Percentiles rank a stretch among this genome's conserved stretches.
Conservation (phyloP, 2,888 invertebrate genomes). For the Mylabris sibirica region DNA sequence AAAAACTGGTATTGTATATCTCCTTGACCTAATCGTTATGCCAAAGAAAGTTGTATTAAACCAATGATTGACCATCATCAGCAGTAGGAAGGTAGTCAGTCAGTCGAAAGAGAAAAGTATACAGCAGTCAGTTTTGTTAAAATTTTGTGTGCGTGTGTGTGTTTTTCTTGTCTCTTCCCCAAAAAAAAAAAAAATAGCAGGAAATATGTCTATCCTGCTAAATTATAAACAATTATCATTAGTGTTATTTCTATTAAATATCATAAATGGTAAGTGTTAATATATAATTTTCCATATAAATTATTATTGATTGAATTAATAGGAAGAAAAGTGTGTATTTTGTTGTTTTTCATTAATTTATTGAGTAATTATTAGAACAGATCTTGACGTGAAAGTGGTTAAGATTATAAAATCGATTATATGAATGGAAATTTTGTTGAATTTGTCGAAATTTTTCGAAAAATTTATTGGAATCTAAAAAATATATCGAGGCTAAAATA, state of each 20-base stretch:
- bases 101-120: constrained; percentile 45
- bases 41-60: constrained; percentile 45
- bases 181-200: constrained; percentile 22
- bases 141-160: constrained; percentile 28
- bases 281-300: no score
- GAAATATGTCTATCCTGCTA: constrained; percentile 40
- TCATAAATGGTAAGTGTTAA: constrained; percentile 35
- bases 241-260: constrained; percentile 37
- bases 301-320: not conserved
- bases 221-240: constrained; percentile 30
- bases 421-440: not conserved
- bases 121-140: constrained; percentile 24
- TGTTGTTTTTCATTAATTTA: no score
- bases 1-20: constrained; percentile 43
- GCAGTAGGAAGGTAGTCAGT: constrained; percentile 44
- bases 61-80: constrained; percentile 44
- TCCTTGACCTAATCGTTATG: constrained; percentile 49
- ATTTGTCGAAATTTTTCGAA: not conserved
- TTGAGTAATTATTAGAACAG: not conserved
- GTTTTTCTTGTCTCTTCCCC: constrained; percentile 13
- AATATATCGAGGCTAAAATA: constrained; percentile 36
- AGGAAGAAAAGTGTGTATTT: constrained; percentile 23
- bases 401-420: no score
- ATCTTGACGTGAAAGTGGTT: constrained; percentile 24
- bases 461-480: not conserved